These are phyloP conservation scores for Diorhabda elongata DNA, from an alignment of 1,140 invertebrate genomes.

Conservation along the genomic window DNA sequence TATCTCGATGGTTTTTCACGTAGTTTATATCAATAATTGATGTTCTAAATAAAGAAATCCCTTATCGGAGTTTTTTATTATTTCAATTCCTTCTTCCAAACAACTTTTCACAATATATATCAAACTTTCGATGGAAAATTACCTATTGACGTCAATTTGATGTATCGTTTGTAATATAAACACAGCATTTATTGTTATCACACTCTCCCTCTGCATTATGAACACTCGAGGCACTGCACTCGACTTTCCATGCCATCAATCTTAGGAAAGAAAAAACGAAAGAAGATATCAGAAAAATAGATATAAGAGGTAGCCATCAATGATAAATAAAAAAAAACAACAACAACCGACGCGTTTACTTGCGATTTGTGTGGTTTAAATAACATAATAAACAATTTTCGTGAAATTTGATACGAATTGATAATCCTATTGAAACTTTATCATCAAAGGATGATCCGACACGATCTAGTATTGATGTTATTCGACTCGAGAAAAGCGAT, in stretches of 20 bases:
- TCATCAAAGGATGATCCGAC: neutral
- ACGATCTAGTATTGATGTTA: constrained; percentile 19
- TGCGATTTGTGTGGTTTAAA: no score
- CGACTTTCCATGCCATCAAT: constrained; percentile 15
- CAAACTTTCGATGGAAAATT: neutral
- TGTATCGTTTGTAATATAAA: constrained; percentile 10
- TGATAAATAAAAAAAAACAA: neutral
- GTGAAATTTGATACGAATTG: no score
- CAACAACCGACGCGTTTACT: no score
- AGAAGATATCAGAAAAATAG: neutral
- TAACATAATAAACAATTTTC: no score
- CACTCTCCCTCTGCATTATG: constrained; percentile 15
- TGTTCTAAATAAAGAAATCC: no score
- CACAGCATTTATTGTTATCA: constrained; percentile 11
- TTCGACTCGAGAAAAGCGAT: constrained; percentile 9
- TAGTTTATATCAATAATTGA: no score
- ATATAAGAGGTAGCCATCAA: constrained; percentile 4
- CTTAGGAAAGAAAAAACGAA: constrained; percentile 4
- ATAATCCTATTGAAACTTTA: no score
- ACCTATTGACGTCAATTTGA: constrained; percentile 8
- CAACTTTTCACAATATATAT: no score
- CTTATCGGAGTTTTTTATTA: no score
- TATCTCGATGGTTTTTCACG: no score
- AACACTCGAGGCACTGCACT: constrained; percentile 4
- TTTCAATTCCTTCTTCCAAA: no score